phyloP scores from a whole-genome alignment of 2,113 vertebrate species.

The Gila orcuttii region DNA sequence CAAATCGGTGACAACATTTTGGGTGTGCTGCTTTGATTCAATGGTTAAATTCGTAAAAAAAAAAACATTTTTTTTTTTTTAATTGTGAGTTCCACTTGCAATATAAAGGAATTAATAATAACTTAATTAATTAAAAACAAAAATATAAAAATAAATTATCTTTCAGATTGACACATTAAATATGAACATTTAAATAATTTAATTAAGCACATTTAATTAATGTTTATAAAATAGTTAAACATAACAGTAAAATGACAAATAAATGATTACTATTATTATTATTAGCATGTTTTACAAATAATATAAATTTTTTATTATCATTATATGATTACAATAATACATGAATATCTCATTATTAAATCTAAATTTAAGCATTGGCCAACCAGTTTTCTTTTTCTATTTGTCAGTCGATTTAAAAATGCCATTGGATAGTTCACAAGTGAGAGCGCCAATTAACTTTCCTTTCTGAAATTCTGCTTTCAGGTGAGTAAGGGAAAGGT shows the following conservation, averaged over 20 bases:
- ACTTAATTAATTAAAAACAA: background rate
- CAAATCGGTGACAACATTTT: background rate
- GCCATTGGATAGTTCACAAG: background rate
- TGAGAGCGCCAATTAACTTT: no score
- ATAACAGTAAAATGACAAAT: background rate
- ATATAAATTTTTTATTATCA: background rate
- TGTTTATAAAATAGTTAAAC: background rate
- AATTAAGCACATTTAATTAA: background rate
- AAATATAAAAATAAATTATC: background rate
- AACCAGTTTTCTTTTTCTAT: background rate
- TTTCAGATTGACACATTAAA: background rate
- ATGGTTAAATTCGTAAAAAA: background rate
- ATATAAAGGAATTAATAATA: no score
- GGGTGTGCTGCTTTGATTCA: background rate
- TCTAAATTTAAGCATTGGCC: background rate
- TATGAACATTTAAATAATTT: background rate
- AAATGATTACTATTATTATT: background rate
- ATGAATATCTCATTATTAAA: background rate
- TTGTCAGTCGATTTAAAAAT: background rate
- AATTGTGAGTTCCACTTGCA: background rate
- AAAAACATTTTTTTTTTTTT: background rate
- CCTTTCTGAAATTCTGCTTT: no score
- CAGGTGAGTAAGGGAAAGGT: no score
- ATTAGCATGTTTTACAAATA: background rate
- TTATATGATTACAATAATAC: background rate